A percentile compares a stretch with the other conserved stretches of the same genome.
phyloP scores from a whole-genome alignment of 2,113 vertebrate species.

The Bufo gargarizans region DNA sequence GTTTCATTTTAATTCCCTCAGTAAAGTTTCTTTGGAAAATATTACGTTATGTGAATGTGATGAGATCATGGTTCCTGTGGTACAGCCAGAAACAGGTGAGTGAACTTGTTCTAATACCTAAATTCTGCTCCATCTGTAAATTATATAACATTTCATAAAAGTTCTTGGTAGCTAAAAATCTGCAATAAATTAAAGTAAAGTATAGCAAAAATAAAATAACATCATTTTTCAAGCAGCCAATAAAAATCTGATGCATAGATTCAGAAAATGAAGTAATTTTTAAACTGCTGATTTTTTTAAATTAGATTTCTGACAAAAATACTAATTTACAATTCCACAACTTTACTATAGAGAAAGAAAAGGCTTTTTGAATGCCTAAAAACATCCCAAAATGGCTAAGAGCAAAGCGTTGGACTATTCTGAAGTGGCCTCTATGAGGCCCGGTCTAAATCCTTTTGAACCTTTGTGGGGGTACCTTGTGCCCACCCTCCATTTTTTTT shows the following conservation, averaged over 20 bases:
- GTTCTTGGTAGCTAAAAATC: not conserved
- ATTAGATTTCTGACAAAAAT: not conserved
- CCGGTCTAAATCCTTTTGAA: too few species aligned
- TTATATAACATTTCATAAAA: not conserved
- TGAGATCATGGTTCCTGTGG: not conserved
- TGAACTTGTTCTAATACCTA: not conserved
- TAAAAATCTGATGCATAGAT: not conserved
- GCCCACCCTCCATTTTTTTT: too few species aligned
- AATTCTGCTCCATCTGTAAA: not conserved
- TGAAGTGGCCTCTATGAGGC: too few species aligned
- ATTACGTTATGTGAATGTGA: not conserved
- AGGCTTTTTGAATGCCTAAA: not conserved
- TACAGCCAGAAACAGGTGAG: not conserved
- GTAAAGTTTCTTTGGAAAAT: not conserved
- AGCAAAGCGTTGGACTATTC: too few species aligned
- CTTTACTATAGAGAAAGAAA: not conserved
- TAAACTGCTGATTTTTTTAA: not conserved
- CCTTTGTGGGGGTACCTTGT: too few species aligned
- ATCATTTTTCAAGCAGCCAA: not conserved
- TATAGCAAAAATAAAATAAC: not conserved
- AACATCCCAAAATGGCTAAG: too few species aligned
- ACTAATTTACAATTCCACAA: not conserved
- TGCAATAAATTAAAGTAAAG: constrained; percentile 4
- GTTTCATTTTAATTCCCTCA: not conserved
- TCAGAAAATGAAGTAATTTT: not conserved